Percentiles rank a stretch among this genome's conserved stretches.
phyloP scores from a whole-genome alignment of 64 coral and sea anemone species.

The Catalaphyllia jardinei region DNA sequence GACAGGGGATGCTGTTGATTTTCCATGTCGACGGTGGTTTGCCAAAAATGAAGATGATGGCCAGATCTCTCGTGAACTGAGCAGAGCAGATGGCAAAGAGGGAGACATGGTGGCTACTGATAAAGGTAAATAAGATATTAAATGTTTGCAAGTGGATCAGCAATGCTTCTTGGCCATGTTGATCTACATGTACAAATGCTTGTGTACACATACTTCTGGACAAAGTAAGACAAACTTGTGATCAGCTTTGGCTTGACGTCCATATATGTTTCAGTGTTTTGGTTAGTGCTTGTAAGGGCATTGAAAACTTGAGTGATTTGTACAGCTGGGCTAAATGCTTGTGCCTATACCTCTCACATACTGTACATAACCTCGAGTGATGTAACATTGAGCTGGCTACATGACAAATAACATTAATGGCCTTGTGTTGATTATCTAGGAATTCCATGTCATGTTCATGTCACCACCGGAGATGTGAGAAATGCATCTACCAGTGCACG shows the following conservation, averaged over 20 bases:
- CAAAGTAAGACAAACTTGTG: too few species aligned
- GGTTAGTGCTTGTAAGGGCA: too few species aligned
- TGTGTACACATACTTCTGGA: too few species aligned
- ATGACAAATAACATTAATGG: too few species aligned
- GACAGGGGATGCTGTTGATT: constrained; percentile 72
- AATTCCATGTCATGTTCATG: constrained; percentile 81
- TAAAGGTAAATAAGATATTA: constrained; percentile 51
- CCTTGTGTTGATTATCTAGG: constrained; percentile 36
- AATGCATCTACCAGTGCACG: constrained; percentile 77
- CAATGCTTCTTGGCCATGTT: too few species aligned
- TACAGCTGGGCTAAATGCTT: neutral
- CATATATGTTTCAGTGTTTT: too few species aligned
- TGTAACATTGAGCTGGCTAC: too few species aligned
- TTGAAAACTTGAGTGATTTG: too few species aligned
- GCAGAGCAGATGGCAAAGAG: constrained; percentile 48
- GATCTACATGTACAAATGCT: too few species aligned
- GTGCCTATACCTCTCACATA: neutral
- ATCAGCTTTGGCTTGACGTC: too few species aligned
- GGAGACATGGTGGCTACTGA: constrained; percentile 57
- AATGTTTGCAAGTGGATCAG: neutral
- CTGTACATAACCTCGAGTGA: too few species aligned
- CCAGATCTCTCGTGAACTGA: constrained; percentile 81
- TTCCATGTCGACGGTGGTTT: constrained; percentile 92
- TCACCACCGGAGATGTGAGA: constrained; percentile 88
- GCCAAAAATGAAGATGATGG: constrained; percentile 93